Evolutionary conservation across 2,797 vertebrate genomes (phyloP).

Genomic region (Sarcoramphus papa): DNA sequence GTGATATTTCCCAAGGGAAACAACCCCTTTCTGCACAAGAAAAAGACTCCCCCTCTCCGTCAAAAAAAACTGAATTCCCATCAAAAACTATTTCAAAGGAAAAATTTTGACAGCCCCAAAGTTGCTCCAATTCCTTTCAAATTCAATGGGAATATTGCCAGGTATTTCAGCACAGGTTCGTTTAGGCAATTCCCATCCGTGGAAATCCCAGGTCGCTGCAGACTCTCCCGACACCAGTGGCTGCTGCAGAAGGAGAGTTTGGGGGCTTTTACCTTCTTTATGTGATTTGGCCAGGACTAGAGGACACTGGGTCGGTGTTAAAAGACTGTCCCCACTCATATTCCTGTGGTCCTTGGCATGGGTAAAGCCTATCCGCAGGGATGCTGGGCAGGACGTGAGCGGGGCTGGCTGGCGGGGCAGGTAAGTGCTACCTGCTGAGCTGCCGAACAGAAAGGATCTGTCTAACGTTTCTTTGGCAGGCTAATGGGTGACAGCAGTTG

Average conservation of each 20-base stretch:
- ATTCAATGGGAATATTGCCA: not conserved
- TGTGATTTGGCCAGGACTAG: not conserved
- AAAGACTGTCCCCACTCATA: too few relatives aligned
- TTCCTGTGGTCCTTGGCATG: rapidly evolving
- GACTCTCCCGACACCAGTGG: rapidly evolving
- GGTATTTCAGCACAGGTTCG: rapidly evolving
- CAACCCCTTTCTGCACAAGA: not conserved
- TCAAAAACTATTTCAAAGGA: not conserved
- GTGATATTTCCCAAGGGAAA: not conserved
- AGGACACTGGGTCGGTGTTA: rapidly evolving
- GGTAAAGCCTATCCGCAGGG: rapidly evolving
- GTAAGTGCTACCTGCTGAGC: not conserved
- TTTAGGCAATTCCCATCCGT: rapidly evolving
- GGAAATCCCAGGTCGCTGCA: not conserved
- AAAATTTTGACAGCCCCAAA: not conserved
- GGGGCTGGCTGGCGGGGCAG: not conserved
- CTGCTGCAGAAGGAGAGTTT: not conserved
- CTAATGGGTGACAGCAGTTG: constrained; percentile 56
- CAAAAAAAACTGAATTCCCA: not conserved
- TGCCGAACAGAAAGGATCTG: not conserved
- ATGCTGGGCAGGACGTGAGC: rapidly evolving
- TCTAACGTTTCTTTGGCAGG: not conserved
- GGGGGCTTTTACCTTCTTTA: not conserved
- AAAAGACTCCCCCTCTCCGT: not conserved
- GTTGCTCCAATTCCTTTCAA: not conserved